These are phyloP conservation scores for Spatula versicolor DNA, from an alignment of 2,797 vertebrate genomes.

Conservation along the genomic window DNA sequence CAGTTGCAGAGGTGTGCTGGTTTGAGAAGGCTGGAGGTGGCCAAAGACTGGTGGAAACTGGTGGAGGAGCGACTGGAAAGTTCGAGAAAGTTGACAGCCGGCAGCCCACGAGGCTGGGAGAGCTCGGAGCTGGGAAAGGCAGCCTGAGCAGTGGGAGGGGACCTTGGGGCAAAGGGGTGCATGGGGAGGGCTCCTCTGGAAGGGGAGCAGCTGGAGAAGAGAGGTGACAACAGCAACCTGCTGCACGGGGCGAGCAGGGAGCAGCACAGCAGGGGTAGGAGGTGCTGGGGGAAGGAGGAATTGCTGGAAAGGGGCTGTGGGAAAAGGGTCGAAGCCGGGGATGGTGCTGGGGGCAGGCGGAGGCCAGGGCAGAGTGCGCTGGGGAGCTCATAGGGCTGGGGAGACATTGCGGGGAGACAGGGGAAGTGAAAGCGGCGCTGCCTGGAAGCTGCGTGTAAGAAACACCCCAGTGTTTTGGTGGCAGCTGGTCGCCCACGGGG, in stretches of 20 bases:
- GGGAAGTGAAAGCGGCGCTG: neutral
- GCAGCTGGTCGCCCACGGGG: neutral
- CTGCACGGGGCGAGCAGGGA: neutral
- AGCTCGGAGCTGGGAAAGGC: neutral
- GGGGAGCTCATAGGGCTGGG: rapidly evolving
- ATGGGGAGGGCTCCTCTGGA: neutral
- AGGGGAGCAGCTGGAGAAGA: neutral
- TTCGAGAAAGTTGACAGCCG: neutral
- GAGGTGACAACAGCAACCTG: neutral
- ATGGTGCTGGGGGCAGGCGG: neutral
- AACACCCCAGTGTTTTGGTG: neutral
- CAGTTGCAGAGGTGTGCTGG: neutral
- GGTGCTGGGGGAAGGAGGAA: rapidly evolving
- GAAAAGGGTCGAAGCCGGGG: neutral
- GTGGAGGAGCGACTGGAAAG: neutral
- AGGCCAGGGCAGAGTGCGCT: rapidly evolving
- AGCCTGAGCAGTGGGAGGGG: neutral
- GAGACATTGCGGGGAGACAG: rapidly evolving
- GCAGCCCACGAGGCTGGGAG: neutral
- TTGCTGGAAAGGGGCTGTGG: neutral
- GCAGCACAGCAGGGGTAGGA: neutral
- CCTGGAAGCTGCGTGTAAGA: constrained; percentile 50
- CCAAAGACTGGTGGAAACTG: rapidly evolving
- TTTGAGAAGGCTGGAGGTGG: neutral
- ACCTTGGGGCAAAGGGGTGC: neutral